Evolutionary conservation across 2,797 vertebrate species (phyloP), one percentile per base, ranked within the genome.

Genomic region (Pagetopsis macropterus): DNA sequence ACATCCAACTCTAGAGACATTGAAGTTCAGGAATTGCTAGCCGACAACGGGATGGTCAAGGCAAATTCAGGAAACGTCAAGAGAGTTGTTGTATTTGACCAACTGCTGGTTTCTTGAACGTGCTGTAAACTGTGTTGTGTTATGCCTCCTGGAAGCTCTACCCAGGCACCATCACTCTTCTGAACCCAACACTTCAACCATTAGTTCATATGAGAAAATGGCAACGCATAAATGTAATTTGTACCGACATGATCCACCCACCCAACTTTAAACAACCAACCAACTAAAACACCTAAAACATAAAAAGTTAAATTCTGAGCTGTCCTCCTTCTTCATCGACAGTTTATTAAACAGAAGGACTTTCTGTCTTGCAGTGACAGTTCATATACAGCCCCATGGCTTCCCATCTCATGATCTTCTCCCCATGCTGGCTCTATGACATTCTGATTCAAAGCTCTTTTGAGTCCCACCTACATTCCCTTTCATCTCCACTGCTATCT

Each of bases 361-460:
- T 52, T 59, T 10, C 19, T 58, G 68, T 77, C 75, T 77, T 48
- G 43, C 72, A 58, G 74, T 78, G 78, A 73, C 76, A 65, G 81
- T 84, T 84, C 64, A 75, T 50, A 82, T 78, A 72, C 55, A 79
- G 57, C 68, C 81, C 72, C 48, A 49, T 76, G 70, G 70, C 72
- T 78, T 87, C 82, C 68, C 63, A 63, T 84, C 76, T 89, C 80
- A 77, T 85, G 79, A 37, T 37, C 33, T 74, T 73, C 74, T 70
- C 82, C 72, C 75, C 76, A 75, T 51, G 70, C 81, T 68, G 63
- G 75, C 64, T 75, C 54, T 68, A 56, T 74, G 57, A 81, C 74
- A 70, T 76, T 54, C 78, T 84, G 81, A 85, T 83, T 87, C 86
- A 84, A 81, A 66, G 69, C 76, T 79, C 79, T 81, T 83, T 76